Evolutionary conservation across 2,113 vertebrate species (phyloP).

Genomic region (Oreochromis niloticus): DNA sequence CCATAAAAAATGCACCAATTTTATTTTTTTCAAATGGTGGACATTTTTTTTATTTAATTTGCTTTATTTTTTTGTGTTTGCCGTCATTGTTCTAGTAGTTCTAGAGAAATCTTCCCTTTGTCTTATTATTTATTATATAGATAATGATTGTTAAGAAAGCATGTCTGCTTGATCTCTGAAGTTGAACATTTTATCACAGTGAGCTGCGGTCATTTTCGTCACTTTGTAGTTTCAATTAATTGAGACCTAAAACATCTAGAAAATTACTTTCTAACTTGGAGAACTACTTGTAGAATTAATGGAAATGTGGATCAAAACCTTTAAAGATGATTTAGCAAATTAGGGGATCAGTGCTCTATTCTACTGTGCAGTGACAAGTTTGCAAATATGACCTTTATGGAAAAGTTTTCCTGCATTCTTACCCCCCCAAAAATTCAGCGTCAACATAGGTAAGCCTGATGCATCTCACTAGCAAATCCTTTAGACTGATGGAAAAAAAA

Average conservation of each 20-base stretch:
- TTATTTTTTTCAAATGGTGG: neutral
- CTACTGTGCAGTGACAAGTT: neutral
- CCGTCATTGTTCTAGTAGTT: neutral
- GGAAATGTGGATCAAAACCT: neutral
- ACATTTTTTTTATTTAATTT: neutral
- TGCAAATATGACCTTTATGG: neutral
- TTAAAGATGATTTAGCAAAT: neutral
- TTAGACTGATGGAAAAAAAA: neutral
- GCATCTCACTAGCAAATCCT: neutral
- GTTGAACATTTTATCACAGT: neutral
- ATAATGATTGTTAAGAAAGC: neutral
- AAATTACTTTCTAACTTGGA: neutral
- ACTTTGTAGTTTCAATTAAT: neutral
- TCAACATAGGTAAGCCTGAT: neutral
- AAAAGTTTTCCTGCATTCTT: neutral
- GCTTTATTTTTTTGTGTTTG: neutral
- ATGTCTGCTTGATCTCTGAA: no score
- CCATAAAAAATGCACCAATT: neutral
- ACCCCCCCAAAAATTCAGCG: rapidly evolving
- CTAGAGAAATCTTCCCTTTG: neutral
- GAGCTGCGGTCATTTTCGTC: neutral
- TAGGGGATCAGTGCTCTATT: neutral
- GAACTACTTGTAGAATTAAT: neutral
- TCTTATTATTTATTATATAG: neutral
- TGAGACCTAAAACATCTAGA: neutral